These are phyloP conservation scores for Eupithecia inturbata DNA, from an alignment of 2,888 invertebrate species.

Conservation along the genomic window DNA sequence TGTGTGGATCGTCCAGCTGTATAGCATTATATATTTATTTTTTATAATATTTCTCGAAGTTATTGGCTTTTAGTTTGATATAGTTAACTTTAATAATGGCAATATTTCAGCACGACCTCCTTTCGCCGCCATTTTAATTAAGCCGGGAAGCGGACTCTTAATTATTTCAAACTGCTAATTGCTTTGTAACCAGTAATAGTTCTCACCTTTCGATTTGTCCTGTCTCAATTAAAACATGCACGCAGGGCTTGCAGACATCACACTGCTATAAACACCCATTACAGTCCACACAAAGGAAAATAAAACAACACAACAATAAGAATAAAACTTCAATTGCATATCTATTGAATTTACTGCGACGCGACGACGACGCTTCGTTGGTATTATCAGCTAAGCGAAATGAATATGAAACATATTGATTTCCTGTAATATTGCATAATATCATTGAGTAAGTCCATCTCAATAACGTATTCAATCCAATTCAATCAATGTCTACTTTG, in stretches of 20 bases:
- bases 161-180: slow-evolving; percentile 44
- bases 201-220: slow-evolving; percentile 30
- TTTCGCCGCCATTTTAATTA: slow-evolving; percentile 54
- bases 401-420: neutral
- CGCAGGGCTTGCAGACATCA: slow-evolving; percentile 14
- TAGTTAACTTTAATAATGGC: slow-evolving; percentile 31
- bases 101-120: slow-evolving; percentile 48
- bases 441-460: neutral
- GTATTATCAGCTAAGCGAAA: neutral
- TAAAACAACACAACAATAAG: neutral
- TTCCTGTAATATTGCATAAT: neutral
- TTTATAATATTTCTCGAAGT: neutral
- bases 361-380: neutral
- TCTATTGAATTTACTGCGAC: neutral
- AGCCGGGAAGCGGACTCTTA: slow-evolving; percentile 48
- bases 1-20: neutral
- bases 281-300: slow-evolving; percentile 4
- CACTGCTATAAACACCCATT: slow-evolving; percentile 8
- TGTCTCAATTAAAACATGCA: slow-evolving; percentile 34
- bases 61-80: slow-evolving; percentile 12
- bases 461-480: neutral
- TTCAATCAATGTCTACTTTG: neutral
- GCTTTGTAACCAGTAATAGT: slow-evolving; percentile 31
- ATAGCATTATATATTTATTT: neutral
- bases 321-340: neutral